Conservation (phyloP, 2,888 invertebrate genomes). For the Noctuana brunneofusca region DNA sequence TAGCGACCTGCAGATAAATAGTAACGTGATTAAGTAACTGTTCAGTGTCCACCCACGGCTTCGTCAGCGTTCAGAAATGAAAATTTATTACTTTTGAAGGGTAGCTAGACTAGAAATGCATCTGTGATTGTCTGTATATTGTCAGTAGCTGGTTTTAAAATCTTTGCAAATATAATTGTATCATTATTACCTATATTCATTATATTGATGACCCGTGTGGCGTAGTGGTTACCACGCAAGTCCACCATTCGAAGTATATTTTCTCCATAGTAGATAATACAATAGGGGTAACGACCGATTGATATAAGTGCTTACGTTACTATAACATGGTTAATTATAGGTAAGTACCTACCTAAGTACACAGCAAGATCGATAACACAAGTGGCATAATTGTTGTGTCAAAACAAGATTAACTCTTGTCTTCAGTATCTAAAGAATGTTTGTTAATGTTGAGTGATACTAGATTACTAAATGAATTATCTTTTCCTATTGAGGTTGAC, state of each 20-base stretch:
- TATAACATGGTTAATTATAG: too few species aligned
- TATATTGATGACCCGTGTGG: too few species aligned
- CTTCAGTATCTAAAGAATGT: too few species aligned
- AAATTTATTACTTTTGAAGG: neutral
- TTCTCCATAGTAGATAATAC: neutral
- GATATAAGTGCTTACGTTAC: neutral
- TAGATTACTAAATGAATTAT: too few species aligned
- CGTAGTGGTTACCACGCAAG: too few species aligned
- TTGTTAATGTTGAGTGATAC: too few species aligned
- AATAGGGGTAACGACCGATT: neutral
- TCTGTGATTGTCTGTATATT: neutral
- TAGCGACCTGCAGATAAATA: constrained; percentile 6
- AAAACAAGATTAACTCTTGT: too few species aligned
- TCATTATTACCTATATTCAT: too few species aligned
- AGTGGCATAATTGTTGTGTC: neutral
- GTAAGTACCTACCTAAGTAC: too few species aligned
- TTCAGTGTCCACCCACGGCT: constrained; percentile 3
- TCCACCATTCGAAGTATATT: too few species aligned
- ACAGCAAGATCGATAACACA: neutral
- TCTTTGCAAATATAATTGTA: neutral
- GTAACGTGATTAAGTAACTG: neutral
- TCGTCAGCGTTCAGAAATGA: constrained; percentile 6
- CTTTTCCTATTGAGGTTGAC: too few species aligned
- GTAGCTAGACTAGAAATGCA: too few species aligned
- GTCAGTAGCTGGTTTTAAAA: neutral